These are phyloP conservation scores for Parasteatoda tepidariorum DNA, from an alignment of 1,140 invertebrate species.

Conservation along the genomic window DNA sequence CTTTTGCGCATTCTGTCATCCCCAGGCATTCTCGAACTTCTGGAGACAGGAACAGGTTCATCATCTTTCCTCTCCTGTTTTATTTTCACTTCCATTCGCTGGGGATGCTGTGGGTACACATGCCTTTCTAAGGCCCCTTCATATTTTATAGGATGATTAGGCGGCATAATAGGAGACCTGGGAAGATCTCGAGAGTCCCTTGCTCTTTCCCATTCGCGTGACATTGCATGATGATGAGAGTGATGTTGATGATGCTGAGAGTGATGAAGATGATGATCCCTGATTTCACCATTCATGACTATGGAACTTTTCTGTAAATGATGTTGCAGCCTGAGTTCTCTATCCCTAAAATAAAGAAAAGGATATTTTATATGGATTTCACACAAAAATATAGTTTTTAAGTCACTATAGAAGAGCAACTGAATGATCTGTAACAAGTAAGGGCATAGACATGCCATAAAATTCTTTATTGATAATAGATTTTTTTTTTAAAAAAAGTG, in stretches of 20 bases:
- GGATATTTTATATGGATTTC: too few relatives aligned
- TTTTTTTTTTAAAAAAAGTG: too few relatives aligned
- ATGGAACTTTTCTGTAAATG: constrained; percentile 52
- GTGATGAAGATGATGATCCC: constrained; percentile 54
- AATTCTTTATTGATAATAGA: too few relatives aligned
- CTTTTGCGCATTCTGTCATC: constrained; percentile 52
- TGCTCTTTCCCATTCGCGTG: constrained; percentile 20
- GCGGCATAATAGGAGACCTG: constrained; percentile 39
- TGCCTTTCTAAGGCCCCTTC: constrained; percentile 45
- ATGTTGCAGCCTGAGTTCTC: constrained; percentile 42
- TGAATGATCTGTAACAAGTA: too few relatives aligned
- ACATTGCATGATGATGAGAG: constrained; percentile 6
- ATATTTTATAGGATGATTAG: constrained; percentile 31
- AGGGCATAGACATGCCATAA: too few relatives aligned
- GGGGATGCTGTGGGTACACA: neutral
- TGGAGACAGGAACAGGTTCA: constrained; percentile 24
- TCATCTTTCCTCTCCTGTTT: constrained; percentile 59
- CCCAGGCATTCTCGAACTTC: neutral
- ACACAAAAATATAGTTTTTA: too few relatives aligned
- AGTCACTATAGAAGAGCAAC: too few relatives aligned
- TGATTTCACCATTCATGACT: constrained; percentile 53
- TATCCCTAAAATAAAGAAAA: constrained; percentile 19
- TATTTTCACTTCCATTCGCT: constrained; percentile 45
- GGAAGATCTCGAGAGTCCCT: constrained; percentile 14
- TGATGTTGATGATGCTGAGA: constrained; percentile 36